Evolutionary conservation across 2,888 invertebrate genomes (phyloP), one percentile per base, ranked within the genome.

Genomic region (Galeopsomyia nigrocyanea): DNA sequence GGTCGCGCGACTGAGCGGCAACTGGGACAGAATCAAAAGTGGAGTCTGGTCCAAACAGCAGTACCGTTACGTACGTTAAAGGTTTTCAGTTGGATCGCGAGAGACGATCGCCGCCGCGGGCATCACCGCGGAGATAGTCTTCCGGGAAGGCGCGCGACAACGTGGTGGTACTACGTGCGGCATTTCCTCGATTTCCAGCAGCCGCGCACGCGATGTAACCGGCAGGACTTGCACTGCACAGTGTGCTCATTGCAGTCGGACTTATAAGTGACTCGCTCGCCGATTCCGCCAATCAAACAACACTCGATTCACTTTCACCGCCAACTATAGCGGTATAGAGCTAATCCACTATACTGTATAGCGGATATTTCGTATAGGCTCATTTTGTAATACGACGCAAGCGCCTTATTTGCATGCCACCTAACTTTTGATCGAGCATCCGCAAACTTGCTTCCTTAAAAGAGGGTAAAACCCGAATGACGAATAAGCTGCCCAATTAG

Each of bases 221-320:
- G 7, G 31, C 31, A 7, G n/a, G n/a, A n/a, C n/a, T n/a, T n/a
- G n/a, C n/a, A n/a, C n/a, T n/a, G n/a, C n/a, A n/a, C n/a, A n/a
- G n/a, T n/a, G n/a, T n/a, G n/a, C n/a, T n/a, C n/a, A n/a, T n/a
- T 31, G 31, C 31, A 31, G 31, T 31, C 7, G 31, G 31, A 31
- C 31, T 31, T n/a, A n/a, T n/a, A 31, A 31, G 31, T 31, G 31
- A 50, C 19, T 21, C 17, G 22, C 53, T 39, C 51, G 16, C 61
- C 50, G 50, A 51, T 50, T 58, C 58, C 31, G 14, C 13, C 49
- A 49, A 67, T 67, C 60, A 60, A 64, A 64, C 10, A 13, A 58
- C n/a, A 67, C 13, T 61, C 60, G 17, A 53, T 61, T 68, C 61
- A 68, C 68, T 68, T 68, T 68, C 60, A 58, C 67, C 39, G n/a